Conservation (phyloP, 2,888 invertebrate genomes). For the Octonoba sinensis region DNA sequence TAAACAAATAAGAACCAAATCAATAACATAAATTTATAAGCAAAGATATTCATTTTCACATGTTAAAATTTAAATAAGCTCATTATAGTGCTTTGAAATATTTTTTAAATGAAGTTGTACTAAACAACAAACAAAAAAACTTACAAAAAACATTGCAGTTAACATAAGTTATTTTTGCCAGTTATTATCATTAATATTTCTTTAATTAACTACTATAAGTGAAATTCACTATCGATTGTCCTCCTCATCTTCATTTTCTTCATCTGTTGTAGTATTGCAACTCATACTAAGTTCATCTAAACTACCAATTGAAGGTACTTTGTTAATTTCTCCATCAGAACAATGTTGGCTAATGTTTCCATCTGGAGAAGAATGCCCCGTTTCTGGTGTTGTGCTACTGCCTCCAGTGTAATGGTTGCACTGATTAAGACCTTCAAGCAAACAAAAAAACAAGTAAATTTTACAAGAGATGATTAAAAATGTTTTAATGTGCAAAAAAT, state of each 20-base stretch:
- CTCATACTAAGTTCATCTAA: conserved; percentile 58
- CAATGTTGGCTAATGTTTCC: conserved; percentile 59
- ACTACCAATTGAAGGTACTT: conserved; percentile 54
- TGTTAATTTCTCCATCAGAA: conserved; percentile 52
- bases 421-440: conserved; percentile 22
- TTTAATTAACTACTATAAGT: background rate
- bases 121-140: background rate
- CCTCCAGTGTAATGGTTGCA: conserved; percentile 47
- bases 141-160: background rate
- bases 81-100: conserved; percentile 22
- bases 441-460: background rate
- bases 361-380: conserved; percentile 56
- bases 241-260: conserved; percentile 52
- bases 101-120: background rate
- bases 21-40: background rate
- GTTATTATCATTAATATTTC: background rate
- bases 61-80: conserved; percentile 45
- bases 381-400: conserved; percentile 53
- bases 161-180: background rate
- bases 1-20: background rate
- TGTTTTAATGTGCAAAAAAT: no score
- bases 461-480: no score
- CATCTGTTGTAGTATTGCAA: conserved; percentile 47
- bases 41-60: background rate
- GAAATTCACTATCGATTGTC: conserved; percentile 49